Evolutionary conservation across 2,888 invertebrate species (phyloP).

Genomic region (Oxystoma pomonae): DNA sequence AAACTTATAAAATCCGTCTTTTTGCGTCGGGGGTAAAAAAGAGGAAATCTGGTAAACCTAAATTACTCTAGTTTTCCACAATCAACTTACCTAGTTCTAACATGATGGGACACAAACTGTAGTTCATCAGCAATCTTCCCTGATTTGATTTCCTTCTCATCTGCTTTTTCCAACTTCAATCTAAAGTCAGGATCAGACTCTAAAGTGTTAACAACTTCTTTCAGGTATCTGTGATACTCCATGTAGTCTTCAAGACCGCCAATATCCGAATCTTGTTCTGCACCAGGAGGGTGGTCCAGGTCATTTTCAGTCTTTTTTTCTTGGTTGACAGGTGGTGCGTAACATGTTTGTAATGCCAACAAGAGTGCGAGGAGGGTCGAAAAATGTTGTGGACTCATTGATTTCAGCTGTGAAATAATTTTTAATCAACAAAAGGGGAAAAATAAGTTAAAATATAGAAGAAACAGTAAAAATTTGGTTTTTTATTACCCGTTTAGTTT

Average conservation of each 20-base stretch:
- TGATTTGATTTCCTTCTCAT: slow-evolving; percentile 77
- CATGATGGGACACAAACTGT: slow-evolving; percentile 83
- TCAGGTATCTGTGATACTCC: slow-evolving; percentile 85
- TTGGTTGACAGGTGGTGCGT: slow-evolving; percentile 49
- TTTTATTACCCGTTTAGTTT: no score
- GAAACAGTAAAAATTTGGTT: no score
- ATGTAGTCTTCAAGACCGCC: slow-evolving; percentile 50
- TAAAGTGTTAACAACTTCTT: slow-evolving; percentile 83
- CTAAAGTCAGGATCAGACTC: slow-evolving; percentile 86
- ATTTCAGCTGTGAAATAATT: no score
- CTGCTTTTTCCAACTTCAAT: slow-evolving; percentile 74
- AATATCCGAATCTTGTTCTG: slow-evolving; percentile 38
- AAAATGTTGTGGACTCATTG: no score
- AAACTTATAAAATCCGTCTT: no score
- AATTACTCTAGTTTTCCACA: neutral
- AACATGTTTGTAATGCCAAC: slow-evolving; percentile 37
- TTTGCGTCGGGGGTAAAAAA: no score
- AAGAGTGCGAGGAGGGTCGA: neutral
- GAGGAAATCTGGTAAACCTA: no score
- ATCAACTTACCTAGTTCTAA: slow-evolving; percentile 72
- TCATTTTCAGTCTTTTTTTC: slow-evolving; percentile 36
- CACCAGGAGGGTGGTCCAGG: slow-evolving; percentile 14
- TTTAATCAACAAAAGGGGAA: no score
- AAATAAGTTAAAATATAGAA: no score
- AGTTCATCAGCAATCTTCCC: slow-evolving; percentile 90